Conservation (phyloP, 2,113 vertebrate species). For the Oplegnathus fasciatus region DNA sequence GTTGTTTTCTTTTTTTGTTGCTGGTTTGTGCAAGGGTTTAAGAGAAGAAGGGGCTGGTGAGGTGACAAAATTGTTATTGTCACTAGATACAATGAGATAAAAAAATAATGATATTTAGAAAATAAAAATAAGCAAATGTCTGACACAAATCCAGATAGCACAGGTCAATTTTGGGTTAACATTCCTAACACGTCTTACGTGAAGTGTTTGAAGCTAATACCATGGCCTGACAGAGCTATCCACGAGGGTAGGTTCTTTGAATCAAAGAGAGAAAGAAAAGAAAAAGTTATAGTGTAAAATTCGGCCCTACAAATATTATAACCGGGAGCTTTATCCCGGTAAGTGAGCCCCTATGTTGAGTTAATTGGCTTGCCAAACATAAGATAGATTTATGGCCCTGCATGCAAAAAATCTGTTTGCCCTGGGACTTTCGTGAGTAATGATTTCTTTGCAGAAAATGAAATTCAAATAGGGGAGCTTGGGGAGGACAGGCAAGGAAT, state of each 20-base stretch:
- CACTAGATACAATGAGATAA: not conserved
- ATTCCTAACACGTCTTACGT: not conserved
- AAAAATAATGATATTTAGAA: not conserved
- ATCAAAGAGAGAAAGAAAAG: slow-evolving; percentile 12
- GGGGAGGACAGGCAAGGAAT: slow-evolving; percentile 52
- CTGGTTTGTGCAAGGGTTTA: not conserved
- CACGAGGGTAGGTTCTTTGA: not conserved
- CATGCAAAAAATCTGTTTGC: slow-evolving; percentile 56
- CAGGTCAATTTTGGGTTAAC: not conserved
- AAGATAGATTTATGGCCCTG: slow-evolving; percentile 63
- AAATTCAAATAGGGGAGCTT: slow-evolving; percentile 72
- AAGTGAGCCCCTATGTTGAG: slow-evolving; percentile 54
- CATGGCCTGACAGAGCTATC: not conserved
- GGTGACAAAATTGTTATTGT: not conserved
- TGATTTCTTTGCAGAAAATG: slow-evolving; percentile 75
- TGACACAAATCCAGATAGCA: not conserved
- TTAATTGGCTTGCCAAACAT: slow-evolving; percentile 71
- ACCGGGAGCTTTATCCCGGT: slow-evolving; percentile 42
- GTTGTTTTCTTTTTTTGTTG: not conserved
- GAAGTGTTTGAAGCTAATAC: slow-evolving; percentile 1
- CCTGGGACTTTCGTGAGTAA: slow-evolving; percentile 69
- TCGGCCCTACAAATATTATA: slow-evolving; percentile 50
- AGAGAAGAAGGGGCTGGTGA: not conserved
- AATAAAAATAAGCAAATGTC: not conserved
- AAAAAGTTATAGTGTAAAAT: slow-evolving; percentile 41